Evolutionary conservation across 2,888 invertebrate species (phyloP), one percentile per base, ranked within the genome.

Genomic region (Polia nebulosa): DNA sequence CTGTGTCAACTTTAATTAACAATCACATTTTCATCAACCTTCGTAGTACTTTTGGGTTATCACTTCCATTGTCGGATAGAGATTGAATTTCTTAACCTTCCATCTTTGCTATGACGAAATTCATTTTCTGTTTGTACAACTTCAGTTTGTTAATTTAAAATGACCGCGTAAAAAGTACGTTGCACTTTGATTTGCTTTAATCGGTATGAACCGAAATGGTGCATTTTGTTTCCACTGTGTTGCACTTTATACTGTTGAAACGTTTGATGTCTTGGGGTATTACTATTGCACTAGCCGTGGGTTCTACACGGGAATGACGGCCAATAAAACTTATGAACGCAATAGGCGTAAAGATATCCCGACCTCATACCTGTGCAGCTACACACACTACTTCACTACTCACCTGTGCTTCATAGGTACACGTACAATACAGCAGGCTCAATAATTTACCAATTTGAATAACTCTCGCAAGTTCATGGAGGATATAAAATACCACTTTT

Each of bases 1-100:
- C 94, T 94, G 91, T 95, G 95, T 95, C 95, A 95, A 94, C 92
- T 93, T 93, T 95, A 95, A 95, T 95, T 95, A 95, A 90, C 93
- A 94, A 95, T 94, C 92, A 93, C 90, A 93, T 94, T 95, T 94
- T 91, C 93, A 94, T 94, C 93, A 92, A 92, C 91, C 91, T 90
- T 89, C 87, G 85, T 79, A 88, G 89, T 91, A 90, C 89, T 90
- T 87, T 89, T 83, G 87, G 88, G 90, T 91, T 94, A 92, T 94
- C 93, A 92, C 88, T 89, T 85, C 87, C 86, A 91, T 93, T 93
- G 91, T 91, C 83, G 87, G 81, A 80, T 81, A 76, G 70, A 90
- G 91, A 94, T 94, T 94, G 92, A 91, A 93, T 94, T 95, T 93
- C 91, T 90, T 88, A 91, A 91, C 89, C 87, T 88, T 91, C 89